Evolutionary conservation across 2,797 vertebrate species (phyloP).

Genomic region (Acropternis orthonyx): DNA sequence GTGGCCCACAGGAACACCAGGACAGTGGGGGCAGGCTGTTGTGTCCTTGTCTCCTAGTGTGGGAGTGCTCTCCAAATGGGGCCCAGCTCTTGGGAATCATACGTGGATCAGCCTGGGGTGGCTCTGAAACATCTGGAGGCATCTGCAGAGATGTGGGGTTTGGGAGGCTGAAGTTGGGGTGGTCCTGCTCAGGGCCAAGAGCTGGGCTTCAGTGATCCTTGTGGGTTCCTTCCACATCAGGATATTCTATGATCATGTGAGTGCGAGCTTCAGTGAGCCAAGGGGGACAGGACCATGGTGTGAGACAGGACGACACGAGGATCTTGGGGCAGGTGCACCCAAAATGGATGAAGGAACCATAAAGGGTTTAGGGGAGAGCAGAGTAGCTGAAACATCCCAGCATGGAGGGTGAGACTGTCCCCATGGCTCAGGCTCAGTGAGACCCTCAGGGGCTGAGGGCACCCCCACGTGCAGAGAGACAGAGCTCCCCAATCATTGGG

Average conservation of each 20-base stretch:
- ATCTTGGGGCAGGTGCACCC: background rate
- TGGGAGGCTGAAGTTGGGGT: background rate
- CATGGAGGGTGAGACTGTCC: accelerated
- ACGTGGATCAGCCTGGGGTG: background rate
- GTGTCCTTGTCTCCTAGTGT: background rate
- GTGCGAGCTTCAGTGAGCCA: background rate
- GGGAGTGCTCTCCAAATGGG: background rate
- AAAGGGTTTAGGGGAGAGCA: background rate
- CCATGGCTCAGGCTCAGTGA: background rate
- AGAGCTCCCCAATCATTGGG: too few species aligned
- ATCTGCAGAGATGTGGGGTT: background rate
- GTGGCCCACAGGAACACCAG: background rate
- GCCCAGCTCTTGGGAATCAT: background rate
- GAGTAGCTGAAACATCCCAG: background rate
- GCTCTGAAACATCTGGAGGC: background rate
- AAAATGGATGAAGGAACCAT: background rate
- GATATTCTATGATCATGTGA: background rate
- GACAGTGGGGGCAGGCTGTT: background rate
- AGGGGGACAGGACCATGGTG: background rate
- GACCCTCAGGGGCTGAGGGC: background rate
- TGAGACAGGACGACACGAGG: background rate
- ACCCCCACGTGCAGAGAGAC: background rate
- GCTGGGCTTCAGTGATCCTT: background rate
- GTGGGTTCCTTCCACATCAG: background rate
- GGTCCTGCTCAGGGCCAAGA: background rate